A percentile compares a stretch with the other conserved stretches of the same genome.
Conservation (phyloP, 2,888 invertebrate species). For the Abscondita cerata region DNA sequence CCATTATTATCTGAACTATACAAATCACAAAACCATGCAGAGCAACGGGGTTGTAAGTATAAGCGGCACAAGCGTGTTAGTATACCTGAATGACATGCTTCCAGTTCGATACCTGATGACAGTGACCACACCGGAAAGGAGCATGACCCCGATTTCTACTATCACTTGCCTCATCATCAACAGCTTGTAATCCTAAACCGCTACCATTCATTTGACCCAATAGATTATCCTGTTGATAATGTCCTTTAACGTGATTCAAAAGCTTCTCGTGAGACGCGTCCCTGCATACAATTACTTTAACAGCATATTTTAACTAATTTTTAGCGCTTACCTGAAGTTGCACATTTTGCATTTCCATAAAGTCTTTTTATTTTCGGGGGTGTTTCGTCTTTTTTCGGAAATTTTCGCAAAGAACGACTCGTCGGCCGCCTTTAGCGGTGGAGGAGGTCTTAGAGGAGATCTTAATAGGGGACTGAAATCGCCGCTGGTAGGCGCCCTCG, state of each 20-base stretch:
- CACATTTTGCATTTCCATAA: constrained; percentile 92
- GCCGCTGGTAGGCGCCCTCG: constrained; percentile 42
- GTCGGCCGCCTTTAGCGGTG: constrained; percentile 69
- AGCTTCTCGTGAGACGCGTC: constrained; percentile 71
- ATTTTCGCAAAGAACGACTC: constrained; percentile 56
- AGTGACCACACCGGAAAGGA: constrained; percentile 77
- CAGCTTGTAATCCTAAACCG: constrained; percentile 52
- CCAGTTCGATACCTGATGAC: constrained; percentile 84
- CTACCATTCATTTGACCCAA: constrained; percentile 56
- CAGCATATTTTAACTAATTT: constrained; percentile 29
- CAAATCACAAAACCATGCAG: constrained; percentile 22
- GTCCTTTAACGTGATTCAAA: constrained; percentile 70
- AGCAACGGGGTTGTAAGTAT: constrained; percentile 49
- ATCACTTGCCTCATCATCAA: constrained; percentile 64
- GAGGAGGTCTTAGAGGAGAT: constrained; percentile 57
- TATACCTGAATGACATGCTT: constrained; percentile 86
- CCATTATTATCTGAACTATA: neutral
- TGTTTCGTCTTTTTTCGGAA: constrained; percentile 57
- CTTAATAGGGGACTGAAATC: constrained; percentile 50
- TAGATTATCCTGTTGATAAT: constrained; percentile 61
- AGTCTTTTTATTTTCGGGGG: constrained; percentile 71
- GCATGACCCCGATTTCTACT: constrained; percentile 62
- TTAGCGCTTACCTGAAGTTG: constrained; percentile 75
- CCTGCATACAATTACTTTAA: constrained; percentile 54
- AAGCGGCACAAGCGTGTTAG: constrained; percentile 56